Evolutionary conservation across 2,888 invertebrate species (phyloP).

Genomic region (Chromoteleia sp.): DNA sequence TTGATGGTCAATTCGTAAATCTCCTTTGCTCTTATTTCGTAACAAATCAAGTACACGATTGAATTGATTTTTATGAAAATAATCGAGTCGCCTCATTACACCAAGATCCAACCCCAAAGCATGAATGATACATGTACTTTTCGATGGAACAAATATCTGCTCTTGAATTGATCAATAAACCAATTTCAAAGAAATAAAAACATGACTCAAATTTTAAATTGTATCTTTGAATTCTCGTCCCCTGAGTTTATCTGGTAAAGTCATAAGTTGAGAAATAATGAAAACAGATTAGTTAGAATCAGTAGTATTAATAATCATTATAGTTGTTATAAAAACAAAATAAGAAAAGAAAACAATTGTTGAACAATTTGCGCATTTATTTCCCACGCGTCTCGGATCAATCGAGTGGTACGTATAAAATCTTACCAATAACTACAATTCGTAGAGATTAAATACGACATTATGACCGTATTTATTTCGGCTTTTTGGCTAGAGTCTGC

Average conservation of each 20-base stretch:
- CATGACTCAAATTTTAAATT: constrained; percentile 48
- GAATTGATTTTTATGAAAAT: constrained; percentile 9
- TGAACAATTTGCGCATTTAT: constrained; percentile 84
- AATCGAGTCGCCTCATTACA: constrained; percentile 71
- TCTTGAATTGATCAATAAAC: constrained; percentile 79
- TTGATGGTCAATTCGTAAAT: constrained; percentile 68
- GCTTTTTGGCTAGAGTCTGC: constrained; percentile 80
- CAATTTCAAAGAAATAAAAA: constrained; percentile 73
- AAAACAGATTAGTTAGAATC: constrained; percentile 46
- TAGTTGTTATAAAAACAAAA: constrained; percentile 36
- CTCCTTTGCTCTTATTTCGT: not conserved
- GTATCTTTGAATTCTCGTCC: constrained; percentile 73
- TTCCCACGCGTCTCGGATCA: constrained; percentile 85
- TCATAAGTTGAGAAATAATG: constrained; percentile 68
- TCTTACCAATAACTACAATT: constrained; percentile 70
- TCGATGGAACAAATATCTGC: constrained; percentile 77
- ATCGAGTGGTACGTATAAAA: constrained; percentile 84
- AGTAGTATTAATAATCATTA: constrained; percentile 63
- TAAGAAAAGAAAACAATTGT: constrained; percentile 79
- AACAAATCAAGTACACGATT: not conserved
- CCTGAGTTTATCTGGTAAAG: constrained; percentile 59
- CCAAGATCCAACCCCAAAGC: constrained; percentile 78
- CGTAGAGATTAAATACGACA: constrained; percentile 74
- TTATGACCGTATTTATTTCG: constrained; percentile 67
- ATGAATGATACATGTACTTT: constrained; percentile 80